Base-by-base conservation (phyloP, 2,113 vertebrate species). In the Cottus gobio region DNA sequence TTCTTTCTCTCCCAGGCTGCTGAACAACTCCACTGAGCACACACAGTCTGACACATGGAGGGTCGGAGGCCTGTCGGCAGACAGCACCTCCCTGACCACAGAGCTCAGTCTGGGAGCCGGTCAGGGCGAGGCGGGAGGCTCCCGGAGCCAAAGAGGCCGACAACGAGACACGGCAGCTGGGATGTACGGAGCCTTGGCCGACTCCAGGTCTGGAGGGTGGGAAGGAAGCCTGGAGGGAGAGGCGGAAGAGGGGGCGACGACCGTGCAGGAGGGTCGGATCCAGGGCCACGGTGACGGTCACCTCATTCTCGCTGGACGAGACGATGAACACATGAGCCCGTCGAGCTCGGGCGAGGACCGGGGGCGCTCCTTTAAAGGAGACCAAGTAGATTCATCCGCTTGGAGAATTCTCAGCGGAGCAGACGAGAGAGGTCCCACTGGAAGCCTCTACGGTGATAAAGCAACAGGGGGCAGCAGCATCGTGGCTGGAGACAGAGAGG, bases 1-100 rank as follows among this genome's bases (percentile, higher is more conserved):
- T 18, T 72, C 9, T 42, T 12, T 80, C 7, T 52, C 42, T 77
- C 20, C 16, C 75, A 95, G 95, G 42, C 85, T 95, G 57, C 75
- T 94, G 64, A 85, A 87, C 62, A 73, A 36, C 34, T 84, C 91
- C 36, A 50, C 70, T 20, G 79, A 78, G 18, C 77, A 79, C 8
- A 56, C 39, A 5, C 75, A 85, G 8, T 68, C 77, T 60, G 84
- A 66, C 30, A 30, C 30, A 24, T 56, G 77, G 48, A 62, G 54
- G 0, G 31, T 18, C 4, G 70, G 30, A 61, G 71, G 34, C 30
- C 46, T 26, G 3, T 52, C 65, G 31, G 48, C 15, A 20, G 78
- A 58, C 24, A 28, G 12, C 46, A 24, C 42, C 15, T 28, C 31
- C 6, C 3, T 16, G 26, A 64, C 22, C 34, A 13, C 46, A 30